These are phyloP conservation scores for Limnephilus lunatus DNA, from an alignment of 2,888 invertebrate genomes.

Conservation along the genomic window DNA sequence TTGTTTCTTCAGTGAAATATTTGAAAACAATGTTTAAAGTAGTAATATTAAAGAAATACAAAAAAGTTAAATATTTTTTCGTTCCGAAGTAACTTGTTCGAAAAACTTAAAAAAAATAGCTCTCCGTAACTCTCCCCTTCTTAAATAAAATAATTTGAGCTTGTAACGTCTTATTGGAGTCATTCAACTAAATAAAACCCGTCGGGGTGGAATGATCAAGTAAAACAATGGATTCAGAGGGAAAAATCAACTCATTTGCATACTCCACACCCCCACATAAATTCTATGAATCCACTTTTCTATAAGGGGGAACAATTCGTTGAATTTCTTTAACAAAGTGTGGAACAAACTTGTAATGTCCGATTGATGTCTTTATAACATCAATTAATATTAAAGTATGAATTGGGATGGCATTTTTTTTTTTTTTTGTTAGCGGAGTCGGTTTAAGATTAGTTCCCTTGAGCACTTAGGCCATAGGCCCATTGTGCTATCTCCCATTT, in stretches of 20 bases:
- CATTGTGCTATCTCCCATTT: no score
- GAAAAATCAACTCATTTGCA: not conserved
- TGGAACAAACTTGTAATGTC: no score
- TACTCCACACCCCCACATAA: not conserved
- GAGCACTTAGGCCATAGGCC: no score
- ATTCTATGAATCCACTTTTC: not conserved
- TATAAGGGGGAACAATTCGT: not conserved
- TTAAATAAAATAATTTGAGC: not conserved
- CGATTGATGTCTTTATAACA: no score
- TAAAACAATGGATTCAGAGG: not conserved
- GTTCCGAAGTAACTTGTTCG: not conserved
- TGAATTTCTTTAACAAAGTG: not conserved
- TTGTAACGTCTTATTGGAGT: not conserved
- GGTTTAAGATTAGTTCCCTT: no score
- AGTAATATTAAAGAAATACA: not conserved
- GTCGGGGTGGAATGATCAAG: not conserved
- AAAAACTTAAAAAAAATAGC: not conserved
- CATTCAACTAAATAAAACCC: not conserved
- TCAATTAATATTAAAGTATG: no score
- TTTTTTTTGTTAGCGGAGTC: no score
- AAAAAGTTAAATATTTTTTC: not conserved
- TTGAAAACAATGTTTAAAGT: not conserved
- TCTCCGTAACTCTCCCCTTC: not conserved
- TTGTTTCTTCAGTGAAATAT: no score
- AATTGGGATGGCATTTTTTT: no score